Conservation (phyloP, 2,888 invertebrate genomes). For the Leucozona laternaria region DNA sequence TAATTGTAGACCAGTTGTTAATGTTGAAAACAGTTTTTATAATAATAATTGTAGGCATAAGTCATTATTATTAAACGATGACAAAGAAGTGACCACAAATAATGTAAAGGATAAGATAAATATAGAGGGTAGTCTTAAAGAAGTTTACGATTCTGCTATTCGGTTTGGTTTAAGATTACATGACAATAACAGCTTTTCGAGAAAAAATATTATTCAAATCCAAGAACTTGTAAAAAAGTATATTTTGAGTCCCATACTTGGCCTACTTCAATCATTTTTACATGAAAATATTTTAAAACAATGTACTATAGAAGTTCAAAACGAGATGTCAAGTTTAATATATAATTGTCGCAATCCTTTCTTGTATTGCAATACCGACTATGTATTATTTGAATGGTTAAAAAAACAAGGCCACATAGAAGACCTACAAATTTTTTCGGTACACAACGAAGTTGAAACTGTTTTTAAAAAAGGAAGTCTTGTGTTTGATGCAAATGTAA, state of each 20-base stretch:
- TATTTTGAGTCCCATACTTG: too few relatives aligned
- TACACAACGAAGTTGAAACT: too few relatives aligned
- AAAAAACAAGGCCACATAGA: too few relatives aligned
- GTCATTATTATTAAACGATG: background rate
- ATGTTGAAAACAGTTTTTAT: background rate
- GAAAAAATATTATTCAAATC: background rate
- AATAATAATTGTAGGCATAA: background rate
- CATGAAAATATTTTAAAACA: constrained; percentile 4
- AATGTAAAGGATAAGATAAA: background rate
- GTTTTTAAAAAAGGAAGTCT: too few relatives aligned
- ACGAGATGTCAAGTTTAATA: too few relatives aligned
- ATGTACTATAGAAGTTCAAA: constrained; percentile 10
- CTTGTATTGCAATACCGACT: too few relatives aligned
- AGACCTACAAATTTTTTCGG: too few relatives aligned
- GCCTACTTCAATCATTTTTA: background rate
- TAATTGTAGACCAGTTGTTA: background rate
- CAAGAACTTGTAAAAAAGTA: background rate
- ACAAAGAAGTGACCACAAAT: background rate
- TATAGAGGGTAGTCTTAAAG: background rate
- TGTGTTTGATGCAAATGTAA: too few relatives aligned
- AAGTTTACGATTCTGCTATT: background rate
- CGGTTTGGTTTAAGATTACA: background rate
- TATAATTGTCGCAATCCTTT: too few relatives aligned
- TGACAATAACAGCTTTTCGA: background rate
- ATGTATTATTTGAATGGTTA: too few relatives aligned